phyloP scores from a whole-genome alignment of 2,113 vertebrate species.

The Nyctereutes procyonoides region DNA sequence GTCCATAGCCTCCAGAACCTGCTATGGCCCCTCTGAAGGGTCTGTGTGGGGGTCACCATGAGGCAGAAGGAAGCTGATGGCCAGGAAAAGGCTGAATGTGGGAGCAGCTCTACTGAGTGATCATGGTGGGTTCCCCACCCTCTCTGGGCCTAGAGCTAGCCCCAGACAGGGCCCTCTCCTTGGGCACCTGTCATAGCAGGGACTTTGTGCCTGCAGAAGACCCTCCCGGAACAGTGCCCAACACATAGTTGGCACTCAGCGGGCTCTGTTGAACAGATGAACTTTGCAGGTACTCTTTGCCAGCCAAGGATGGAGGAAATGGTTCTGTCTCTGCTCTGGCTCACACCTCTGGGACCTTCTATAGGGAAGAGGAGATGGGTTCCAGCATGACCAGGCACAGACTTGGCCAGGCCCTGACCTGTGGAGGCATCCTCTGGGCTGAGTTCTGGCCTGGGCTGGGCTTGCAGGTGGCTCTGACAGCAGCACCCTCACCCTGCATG shows the following conservation, averaged over 20 bases:
- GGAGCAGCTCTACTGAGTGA: background rate
- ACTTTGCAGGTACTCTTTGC: background rate
- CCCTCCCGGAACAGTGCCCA: rapidly evolving
- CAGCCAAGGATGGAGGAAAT: background rate
- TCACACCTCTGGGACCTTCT: too few species aligned
- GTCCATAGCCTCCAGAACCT: background rate
- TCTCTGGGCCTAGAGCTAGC: background rate
- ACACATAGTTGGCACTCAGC: rapidly evolving
- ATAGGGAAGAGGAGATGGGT: background rate
- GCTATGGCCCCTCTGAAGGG: background rate
- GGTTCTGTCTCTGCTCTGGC: too few species aligned
- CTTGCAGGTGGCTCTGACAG: rapidly evolving
- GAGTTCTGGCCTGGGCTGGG: background rate
- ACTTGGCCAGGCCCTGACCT: background rate
- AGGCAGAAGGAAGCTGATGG: background rate
- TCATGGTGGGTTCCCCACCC: background rate
- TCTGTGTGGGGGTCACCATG: background rate
- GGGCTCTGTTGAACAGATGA: background rate
- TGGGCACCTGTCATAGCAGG: rapidly evolving
- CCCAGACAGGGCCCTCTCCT: background rate
- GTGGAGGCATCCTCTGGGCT: background rate
- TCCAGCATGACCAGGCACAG: too few species aligned
- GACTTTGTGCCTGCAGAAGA: background rate
- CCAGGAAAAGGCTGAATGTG: background rate
- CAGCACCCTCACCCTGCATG: rapidly evolving